phyloP scores from a whole-genome alignment of 2,888 invertebrate species.

The Plusia festucae region DNA sequence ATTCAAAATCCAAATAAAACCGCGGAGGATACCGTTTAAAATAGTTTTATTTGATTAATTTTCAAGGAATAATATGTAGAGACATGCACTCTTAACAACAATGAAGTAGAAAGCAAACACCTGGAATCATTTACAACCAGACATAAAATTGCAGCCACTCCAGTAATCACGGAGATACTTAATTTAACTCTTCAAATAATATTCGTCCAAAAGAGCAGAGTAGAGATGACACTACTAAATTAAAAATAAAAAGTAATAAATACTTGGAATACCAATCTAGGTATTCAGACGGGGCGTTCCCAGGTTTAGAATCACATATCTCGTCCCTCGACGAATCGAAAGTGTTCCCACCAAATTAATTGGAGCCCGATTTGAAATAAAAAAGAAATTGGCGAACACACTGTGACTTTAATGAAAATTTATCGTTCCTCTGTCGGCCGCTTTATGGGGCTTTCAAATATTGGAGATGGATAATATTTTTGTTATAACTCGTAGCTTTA shows the following conservation, averaged over 20 bases:
- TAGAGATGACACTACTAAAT: not conserved
- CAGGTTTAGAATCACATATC: slow-evolving; percentile 63
- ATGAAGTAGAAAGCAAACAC: too few species aligned
- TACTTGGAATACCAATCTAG: slow-evolving; percentile 23
- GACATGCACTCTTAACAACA: too few species aligned
- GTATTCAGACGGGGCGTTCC: slow-evolving; percentile 39
- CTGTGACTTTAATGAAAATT: slow-evolving; percentile 50
- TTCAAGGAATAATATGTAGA: too few species aligned
- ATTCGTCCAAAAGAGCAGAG: not conserved
- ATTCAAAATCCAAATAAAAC: too few species aligned
- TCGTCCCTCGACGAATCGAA: slow-evolving; percentile 72
- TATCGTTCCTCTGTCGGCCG: slow-evolving; percentile 28
- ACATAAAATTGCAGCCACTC: too few species aligned
- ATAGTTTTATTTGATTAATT: too few species aligned
- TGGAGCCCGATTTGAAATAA: slow-evolving; percentile 68
- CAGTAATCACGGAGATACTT: too few species aligned
- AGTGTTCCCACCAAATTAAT: slow-evolving; percentile 71
- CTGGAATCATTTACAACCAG: too few species aligned
- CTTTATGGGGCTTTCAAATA: slow-evolving; percentile 11
- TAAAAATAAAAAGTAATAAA: slow-evolving; percentile 10
- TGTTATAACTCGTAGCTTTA: not conserved
- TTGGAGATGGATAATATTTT: not conserved
- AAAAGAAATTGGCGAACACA: slow-evolving; percentile 62
- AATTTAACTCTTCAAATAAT: too few species aligned
- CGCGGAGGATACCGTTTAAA: too few species aligned